Conservation (phyloP, 1,140 invertebrate genomes). For the Venustaconcha ellipsiformis region DNA sequence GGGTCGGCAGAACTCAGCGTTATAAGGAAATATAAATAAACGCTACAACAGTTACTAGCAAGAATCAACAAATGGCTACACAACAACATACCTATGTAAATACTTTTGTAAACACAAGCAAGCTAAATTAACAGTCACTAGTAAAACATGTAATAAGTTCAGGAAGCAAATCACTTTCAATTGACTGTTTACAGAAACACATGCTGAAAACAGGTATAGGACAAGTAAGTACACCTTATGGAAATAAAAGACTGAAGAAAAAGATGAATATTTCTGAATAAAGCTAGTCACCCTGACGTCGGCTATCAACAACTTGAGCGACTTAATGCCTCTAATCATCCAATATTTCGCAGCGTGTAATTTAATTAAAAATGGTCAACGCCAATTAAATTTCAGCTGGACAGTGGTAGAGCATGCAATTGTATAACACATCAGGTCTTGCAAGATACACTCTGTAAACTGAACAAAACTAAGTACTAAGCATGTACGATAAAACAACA, state of each 20-base stretch:
- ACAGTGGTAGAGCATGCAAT: slow-evolving; percentile 18
- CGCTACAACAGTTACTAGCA: too few species aligned
- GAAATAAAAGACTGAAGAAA: background rate
- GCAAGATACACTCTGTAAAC: background rate
- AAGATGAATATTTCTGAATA: background rate
- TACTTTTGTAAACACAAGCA: background rate
- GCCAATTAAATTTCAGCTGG: slow-evolving; percentile 10
- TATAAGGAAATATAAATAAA: too few species aligned
- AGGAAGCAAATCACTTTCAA: background rate
- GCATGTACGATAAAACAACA: slow-evolving; percentile 21
- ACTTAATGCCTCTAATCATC: background rate
- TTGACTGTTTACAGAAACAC: background rate
- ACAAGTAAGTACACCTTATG: background rate
- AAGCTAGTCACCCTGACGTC: too few species aligned
- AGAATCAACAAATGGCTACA: too few species aligned
- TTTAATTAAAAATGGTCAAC: background rate
- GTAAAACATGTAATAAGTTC: background rate
- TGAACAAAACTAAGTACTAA: slow-evolving; percentile 2
- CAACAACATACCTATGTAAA: too few species aligned
- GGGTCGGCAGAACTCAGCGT: too few species aligned
- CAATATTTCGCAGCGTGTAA: background rate
- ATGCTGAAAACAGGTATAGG: background rate
- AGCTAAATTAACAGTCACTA: background rate
- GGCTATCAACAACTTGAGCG: background rate
- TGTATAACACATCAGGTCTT: background rate